A percentile compares a stretch with the other conserved stretches of the same genome.
Evolutionary conservation across 2,797 vertebrate genomes (phyloP).

Genomic region (Falco naumanni): DNA sequence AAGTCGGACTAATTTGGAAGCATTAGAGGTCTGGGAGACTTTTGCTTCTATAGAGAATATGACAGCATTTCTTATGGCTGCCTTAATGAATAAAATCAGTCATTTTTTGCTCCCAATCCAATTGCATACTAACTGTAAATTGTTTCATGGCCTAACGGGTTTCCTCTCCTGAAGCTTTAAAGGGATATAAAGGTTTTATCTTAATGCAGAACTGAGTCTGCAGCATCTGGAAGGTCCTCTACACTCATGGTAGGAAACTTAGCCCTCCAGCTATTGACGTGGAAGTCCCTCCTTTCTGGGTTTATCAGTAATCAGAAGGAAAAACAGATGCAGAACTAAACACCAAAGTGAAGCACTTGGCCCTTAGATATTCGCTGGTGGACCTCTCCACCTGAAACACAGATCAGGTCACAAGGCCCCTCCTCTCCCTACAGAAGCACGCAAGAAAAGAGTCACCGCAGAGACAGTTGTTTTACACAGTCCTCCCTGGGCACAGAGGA

Average conservation of each 20-base stretch:
- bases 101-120: neutral
- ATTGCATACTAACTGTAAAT: neutral
- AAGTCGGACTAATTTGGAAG: neutral
- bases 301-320: neutral
- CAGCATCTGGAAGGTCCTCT: neutral
- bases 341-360: neutral
- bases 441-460: neutral
- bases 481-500: neutral
- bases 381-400: neutral
- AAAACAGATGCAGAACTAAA: neutral
- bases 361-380: neutral
- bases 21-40: neutral
- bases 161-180: neutral
- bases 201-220: neutral
- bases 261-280: neutral
- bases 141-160: neutral
- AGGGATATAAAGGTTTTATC: neutral
- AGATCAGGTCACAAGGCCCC: neutral
- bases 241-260: neutral
- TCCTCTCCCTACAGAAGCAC: neutral
- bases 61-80: neutral
- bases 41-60: neutral
- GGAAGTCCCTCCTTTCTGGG: neutral
- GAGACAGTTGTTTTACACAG: neutral
- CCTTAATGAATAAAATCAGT: conserved; percentile 13